phyloP scores from a whole-genome alignment of 2,888 invertebrate species.

The Bembecia ichneumoniformis region DNA sequence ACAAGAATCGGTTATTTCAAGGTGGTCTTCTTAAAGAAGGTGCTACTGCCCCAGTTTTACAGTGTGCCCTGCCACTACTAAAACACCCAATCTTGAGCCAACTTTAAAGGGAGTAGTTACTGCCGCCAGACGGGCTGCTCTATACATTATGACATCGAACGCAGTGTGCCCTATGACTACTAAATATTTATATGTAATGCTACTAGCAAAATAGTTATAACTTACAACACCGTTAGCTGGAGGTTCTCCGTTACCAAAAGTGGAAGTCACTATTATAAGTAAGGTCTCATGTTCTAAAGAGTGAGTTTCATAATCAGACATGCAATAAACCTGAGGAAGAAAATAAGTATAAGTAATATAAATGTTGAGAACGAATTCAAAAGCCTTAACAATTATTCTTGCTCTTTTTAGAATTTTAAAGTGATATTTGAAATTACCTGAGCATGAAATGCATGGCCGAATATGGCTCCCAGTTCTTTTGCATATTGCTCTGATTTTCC shows the following conservation, averaged over 20 bases:
- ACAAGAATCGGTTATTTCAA: too few relatives aligned
- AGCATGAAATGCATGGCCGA: conserved; percentile 95
- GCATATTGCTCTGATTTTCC: conserved; percentile 96
- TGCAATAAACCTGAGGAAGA: conserved; percentile 81
- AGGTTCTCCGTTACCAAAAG: conserved; percentile 97
- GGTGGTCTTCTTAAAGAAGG: too few relatives aligned
- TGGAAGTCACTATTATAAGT: conserved; percentile 91
- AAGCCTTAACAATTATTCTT: not conserved
- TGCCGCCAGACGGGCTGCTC: not conserved
- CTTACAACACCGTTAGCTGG: conserved; percentile 95
- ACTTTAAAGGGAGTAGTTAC: too few relatives aligned
- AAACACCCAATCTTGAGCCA: too few relatives aligned
- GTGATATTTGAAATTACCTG: conserved; percentile 71
- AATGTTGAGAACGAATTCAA: not conserved
- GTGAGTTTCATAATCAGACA: conserved; percentile 94
- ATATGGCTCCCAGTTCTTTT: conserved; percentile 88
- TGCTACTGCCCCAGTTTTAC: too few relatives aligned
- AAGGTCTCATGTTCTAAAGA: conserved; percentile 95
- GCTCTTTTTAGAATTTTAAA: not conserved
- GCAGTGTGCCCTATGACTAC: too few relatives aligned
- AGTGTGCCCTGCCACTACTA: too few relatives aligned
- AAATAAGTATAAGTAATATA: too few relatives aligned
- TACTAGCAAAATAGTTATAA: conserved; percentile 11
- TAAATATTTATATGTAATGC: not conserved
- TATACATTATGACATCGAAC: not conserved